Evolutionary conservation across 2,888 invertebrate genomes (phyloP), one percentile per base, ranked within the genome.

Genomic region (Aphidius colemani): DNA sequence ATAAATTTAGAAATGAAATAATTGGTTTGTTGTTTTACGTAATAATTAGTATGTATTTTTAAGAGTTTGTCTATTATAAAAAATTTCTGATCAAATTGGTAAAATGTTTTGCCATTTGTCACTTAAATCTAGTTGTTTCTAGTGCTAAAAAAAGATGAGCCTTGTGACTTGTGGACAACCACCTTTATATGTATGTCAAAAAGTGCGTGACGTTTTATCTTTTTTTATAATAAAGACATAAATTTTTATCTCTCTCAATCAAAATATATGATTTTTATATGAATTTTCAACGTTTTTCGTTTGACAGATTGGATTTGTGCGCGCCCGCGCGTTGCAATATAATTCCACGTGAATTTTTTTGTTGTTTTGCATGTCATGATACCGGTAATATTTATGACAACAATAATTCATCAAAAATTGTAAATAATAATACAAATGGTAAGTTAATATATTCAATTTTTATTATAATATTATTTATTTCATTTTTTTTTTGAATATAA

Each of bases 301-400:
- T 77, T 77, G 77, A 77, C 77, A 76, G 76, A 74, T 77, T 74
- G 72, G 71, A 70, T 68, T 70, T 73, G 72, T 72, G 73, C 72
- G 72, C 72, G 71, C 71, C 71, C 69, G 72, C 72, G 57, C 64
- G 64, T 61, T 57, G 62, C 58, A 49, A 57, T 59, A 72, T 67
- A 67, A 66, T 74, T 74, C 74, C 77, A 77, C 77, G 77, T 77
- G 77, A 77, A 75, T 74, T 75, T 74, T 69, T 76, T 75, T 75
- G 72, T 74, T 65, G 49, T 65, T 65, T 56, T 58, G 39, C 49
- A 49, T 30, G 53, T 45, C 69, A 61, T 66, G 69, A 71, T 39
- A 46, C 76, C 76, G 75, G 75, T 75, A 66, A 71, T 76, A 74
- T 71, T 72, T 68, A 69, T 70, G 71, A 74, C 72, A 71, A 71